Percentiles rank a stretch among this genome's conserved stretches.
Evolutionary conservation across 1,140 invertebrate genomes (phyloP).

Genomic region (Ceratosolen fusciceps): DNA sequence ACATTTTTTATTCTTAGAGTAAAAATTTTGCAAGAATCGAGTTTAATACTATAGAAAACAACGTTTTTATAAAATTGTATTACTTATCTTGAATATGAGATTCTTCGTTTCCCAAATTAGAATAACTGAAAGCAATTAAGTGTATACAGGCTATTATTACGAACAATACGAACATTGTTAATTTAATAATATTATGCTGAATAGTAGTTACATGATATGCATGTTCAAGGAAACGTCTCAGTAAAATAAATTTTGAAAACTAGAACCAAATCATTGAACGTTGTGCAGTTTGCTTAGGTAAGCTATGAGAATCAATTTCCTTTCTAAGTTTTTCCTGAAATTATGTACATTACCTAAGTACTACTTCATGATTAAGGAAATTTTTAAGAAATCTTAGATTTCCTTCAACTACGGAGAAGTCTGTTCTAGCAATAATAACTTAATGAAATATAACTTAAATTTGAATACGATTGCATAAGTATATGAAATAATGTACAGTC

Average conservation of each 20-base stretch:
- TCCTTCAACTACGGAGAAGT: not conserved
- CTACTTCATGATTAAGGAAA: conserved; percentile 48
- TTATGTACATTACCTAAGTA: conserved; percentile 50
- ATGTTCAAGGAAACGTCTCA: not conserved
- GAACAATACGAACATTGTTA: not conserved
- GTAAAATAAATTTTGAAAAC: not conserved
- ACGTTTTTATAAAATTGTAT: not conserved
- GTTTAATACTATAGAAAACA: not conserved
- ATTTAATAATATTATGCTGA: not conserved
- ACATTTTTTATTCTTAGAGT: no score
- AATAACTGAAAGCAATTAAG: not conserved
- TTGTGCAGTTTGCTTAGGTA: conserved; percentile 13
- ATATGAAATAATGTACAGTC: no score
- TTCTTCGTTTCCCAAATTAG: not conserved
- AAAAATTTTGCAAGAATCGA: not conserved
- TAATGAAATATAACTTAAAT: not conserved
- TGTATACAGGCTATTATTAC: not conserved
- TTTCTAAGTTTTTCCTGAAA: conserved; percentile 19
- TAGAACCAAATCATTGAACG: conserved; percentile 30
- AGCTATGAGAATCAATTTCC: conserved; percentile 24
- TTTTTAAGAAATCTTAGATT: not conserved
- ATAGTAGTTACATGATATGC: not conserved
- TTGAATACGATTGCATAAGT: no score
- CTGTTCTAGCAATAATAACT: not conserved
- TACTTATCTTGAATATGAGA: not conserved